phyloP scores from a whole-genome alignment of 2,888 invertebrate genomes.

The Linnaemya vulpina region DNA sequence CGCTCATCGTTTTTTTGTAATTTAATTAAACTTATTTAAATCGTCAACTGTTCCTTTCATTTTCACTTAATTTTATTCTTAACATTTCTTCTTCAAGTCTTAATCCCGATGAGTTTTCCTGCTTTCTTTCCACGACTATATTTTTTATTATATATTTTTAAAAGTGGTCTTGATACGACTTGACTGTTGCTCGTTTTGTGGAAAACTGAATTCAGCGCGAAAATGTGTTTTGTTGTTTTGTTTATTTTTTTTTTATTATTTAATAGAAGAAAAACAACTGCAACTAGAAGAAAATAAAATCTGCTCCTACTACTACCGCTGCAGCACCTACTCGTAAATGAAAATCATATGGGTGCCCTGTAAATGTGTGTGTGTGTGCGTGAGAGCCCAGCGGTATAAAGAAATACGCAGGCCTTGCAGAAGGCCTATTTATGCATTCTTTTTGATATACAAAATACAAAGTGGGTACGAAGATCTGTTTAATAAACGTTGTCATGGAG shows the following conservation, averaged over 20 bases:
- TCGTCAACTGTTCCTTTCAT: not conserved
- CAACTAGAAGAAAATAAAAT: conserved; percentile 42
- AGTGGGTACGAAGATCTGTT: too few species aligned
- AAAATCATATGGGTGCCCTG: conserved; percentile 26
- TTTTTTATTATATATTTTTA: conserved; percentile 18
- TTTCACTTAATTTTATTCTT: conserved; percentile 1
- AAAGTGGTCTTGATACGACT: conserved; percentile 50
- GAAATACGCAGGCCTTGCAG: too few species aligned
- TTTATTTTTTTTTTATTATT: conserved; percentile 51
- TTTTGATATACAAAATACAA: too few species aligned
- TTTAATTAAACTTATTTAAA: not conserved
- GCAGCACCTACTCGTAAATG: conserved; percentile 19
- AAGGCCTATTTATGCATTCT: too few species aligned
- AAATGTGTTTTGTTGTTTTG: conserved; percentile 68
- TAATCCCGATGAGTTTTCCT: conserved; percentile 18
- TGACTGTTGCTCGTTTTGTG: conserved; percentile 78
- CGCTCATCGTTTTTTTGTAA: not conserved
- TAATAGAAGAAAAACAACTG: conserved; percentile 5
- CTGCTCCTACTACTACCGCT: conserved; percentile 36
- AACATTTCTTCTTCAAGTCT: conserved; percentile 7
- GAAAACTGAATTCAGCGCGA: conserved; percentile 77
- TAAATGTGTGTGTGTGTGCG: conserved; percentile 9
- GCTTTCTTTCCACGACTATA: conserved; percentile 29
- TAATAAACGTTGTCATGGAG: too few species aligned
- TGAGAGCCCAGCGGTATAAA: not conserved